Evolutionary conservation across 2,888 invertebrate genomes (phyloP), one percentile per base, ranked within the genome.

Genomic region (Heliothis peltigera): DNA sequence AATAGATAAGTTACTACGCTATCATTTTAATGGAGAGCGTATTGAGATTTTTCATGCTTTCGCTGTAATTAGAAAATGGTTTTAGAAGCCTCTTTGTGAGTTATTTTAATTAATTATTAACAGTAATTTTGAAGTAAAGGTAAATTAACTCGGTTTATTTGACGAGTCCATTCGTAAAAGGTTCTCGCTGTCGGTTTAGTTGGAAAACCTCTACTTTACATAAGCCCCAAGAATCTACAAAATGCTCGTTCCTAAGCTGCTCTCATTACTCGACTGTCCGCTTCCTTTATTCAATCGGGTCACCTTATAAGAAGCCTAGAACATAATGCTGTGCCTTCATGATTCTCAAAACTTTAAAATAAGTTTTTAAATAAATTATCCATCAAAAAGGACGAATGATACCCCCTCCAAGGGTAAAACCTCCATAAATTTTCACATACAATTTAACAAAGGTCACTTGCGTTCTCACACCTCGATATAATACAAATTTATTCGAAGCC

Each of bases 401-500:
- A 21, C 54, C 47, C 48, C 52, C 61, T 1, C n/a, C 71, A 71
- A 60, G 61, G 64, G 18, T 69, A 51, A 42, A 65, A 70, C 64
- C 47, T 39, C 54, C 47, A 69, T 72, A 64, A 61, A 44, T 60
- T 65, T 76, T 63, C 51, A 51, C 61, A 65, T 46, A 32, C 58
- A 18, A 57, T 66, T 39, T 32, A 56, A 62, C 55, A 79, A 73
- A 80, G 73, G 76, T 72, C 81, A 72, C 55, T 35, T 56, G 56
- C 65, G 70, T 75, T 67, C 71, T 74, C 77, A 68, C 73, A 70
- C 60, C 62, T 59, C 58, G 53, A 76, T 75, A 81, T 84, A 76
- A 74, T 65, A 67, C 83, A 84, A 83, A 85, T 87, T 84, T 81
- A 78, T 84, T 83, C 81, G 80, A 80, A 65, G 43, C 62, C 70